phyloP scores from a whole-genome alignment of 64 coral and sea anemone species.

The Montipora foliosa region DNA sequence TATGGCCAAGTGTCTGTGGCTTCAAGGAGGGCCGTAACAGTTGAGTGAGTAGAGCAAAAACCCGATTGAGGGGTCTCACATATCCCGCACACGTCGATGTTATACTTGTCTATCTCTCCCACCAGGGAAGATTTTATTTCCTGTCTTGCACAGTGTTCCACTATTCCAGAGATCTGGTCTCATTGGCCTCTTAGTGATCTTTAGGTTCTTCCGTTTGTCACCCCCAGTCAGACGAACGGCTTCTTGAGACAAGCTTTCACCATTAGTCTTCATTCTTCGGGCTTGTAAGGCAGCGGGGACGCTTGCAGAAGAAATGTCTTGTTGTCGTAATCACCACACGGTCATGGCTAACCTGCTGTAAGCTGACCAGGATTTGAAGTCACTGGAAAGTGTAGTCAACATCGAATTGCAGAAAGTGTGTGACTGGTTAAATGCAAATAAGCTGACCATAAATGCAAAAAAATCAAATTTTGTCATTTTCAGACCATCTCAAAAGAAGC shows the following conservation, averaged over 20 bases:
- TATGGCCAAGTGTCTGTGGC: no score
- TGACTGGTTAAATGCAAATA: no score
- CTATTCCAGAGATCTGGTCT: background rate
- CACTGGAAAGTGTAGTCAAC: no score
- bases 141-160: background rate
- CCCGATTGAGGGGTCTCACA: slow-evolving; percentile 1
- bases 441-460: no score
- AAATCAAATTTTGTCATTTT: no score
- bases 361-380: no score
- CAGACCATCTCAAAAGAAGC: no score
- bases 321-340: background rate
- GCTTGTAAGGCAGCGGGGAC: background rate
- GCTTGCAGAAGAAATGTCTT: background rate
- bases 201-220: slow-evolving; percentile 1
- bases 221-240: background rate
- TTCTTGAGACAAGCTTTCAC: slow-evolving; percentile 39
- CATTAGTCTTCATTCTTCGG: slow-evolving; percentile 11
- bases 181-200: slow-evolving; percentile 37
- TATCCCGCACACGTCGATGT: slow-evolving; percentile 16
- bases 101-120: background rate
- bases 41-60: no score
- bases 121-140: slow-evolving; percentile 25
- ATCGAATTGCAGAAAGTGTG: no score
- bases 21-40: no score
- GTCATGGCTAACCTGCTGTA: no score